Percentiles rank a stretch among this genome's conserved stretches.
Evolutionary conservation across 1,140 invertebrate genomes (phyloP).

Genomic region (Apocrypta bakeri): DNA sequence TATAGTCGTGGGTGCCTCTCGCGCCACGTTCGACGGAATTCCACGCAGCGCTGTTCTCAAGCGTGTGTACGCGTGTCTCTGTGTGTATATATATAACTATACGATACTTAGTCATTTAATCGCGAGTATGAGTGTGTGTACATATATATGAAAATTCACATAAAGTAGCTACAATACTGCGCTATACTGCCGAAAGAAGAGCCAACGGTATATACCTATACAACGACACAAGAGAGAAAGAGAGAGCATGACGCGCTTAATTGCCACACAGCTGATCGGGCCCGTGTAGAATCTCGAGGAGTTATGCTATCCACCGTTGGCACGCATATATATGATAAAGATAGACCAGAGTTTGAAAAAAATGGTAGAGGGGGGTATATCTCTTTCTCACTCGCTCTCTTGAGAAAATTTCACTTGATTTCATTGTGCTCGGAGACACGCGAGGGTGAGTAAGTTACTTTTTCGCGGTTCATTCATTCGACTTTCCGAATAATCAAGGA

Average conservation of each 20-base stretch:
- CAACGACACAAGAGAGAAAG: too few relatives aligned
- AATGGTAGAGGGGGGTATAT: not conserved
- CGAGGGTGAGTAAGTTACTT: not conserved
- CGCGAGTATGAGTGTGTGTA: too few relatives aligned
- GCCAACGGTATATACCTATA: slow-evolving; percentile 6
- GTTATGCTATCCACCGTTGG: not conserved
- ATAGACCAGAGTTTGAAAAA: slow-evolving; percentile 12
- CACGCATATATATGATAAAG: not conserved
- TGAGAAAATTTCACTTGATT: not conserved
- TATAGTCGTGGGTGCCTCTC: not conserved
- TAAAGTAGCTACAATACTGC: not conserved
- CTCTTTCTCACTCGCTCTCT: not conserved
- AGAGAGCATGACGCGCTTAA: slow-evolving; percentile 17
- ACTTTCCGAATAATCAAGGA: too few relatives aligned
- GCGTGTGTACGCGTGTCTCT: not conserved
- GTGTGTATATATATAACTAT: too few relatives aligned
- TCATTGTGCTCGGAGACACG: not conserved
- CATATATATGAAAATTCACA: not conserved
- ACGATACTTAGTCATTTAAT: not conserved
- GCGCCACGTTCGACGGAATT: slow-evolving; percentile 25
- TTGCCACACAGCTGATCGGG: slow-evolving; percentile 22
- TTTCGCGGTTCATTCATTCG: not conserved
- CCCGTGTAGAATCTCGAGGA: not conserved
- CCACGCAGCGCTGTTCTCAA: not conserved
- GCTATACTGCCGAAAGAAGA: not conserved